Base-by-base conservation (phyloP, 2,797 vertebrate species). In the Thamnophis elegans region DNA sequence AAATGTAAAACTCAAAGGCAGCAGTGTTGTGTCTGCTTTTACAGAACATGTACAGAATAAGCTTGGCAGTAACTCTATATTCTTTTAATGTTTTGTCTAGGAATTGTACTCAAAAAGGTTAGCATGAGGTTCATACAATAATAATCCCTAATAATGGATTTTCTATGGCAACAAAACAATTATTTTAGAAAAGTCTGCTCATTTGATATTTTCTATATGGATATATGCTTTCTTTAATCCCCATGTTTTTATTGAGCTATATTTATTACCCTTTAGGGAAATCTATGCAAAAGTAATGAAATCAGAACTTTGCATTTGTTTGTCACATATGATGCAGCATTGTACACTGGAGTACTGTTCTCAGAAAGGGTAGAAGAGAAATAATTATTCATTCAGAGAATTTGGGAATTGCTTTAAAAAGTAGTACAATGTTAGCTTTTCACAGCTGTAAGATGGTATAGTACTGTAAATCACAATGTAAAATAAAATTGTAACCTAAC, bases 1-100 rank as follows among this genome's bases (percentile, higher is more conserved):
- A 97, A 97, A 96, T 95, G 94, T 97, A 47, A 82, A 97, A 98
- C 55, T 87, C 96, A 95, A 96, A 97, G 96, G 96, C 96, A 96
- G 96, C 96, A 95, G 95, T 96, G 96, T 97, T 96, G 95, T 95
- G 95, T 95, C 93, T 92, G 95, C 96, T 96, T 96, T 95, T 95
- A 95, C 93, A 93, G 95, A 96, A 96, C 94, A 95, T 94, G 97
- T 96, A 93, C 91, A 89, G 87, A 92, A 93, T 94, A 85, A 92
- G 96, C 93, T 92, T 82, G 93, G 93, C 92, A 96, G 95, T 91
- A 94, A 88, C 94, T 91, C 94, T 95, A 92, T 26, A 96, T 91
- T 91, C 95, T 91, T 59, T 32, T 36, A 58, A 94, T 89, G 89
- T 93, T 94, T 94, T 86, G 88, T 90, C 91, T 94, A 94, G 90